Evolutionary conservation across 2,888 invertebrate genomes (phyloP), one percentile per base, ranked within the genome.

Genomic region (Malthinus seriepunctatus): DNA sequence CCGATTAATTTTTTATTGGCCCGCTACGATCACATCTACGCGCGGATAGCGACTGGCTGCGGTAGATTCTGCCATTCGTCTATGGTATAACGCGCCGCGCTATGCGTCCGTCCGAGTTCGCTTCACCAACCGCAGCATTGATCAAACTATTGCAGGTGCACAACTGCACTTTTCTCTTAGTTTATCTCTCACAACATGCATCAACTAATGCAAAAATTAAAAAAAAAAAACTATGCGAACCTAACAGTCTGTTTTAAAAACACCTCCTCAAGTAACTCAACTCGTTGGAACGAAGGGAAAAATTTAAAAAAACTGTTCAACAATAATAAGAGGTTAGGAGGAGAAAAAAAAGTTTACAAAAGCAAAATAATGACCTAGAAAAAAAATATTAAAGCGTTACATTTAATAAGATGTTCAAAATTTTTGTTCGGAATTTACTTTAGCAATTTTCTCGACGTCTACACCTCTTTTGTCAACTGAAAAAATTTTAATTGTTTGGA

Each of bases 21-120:
- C 51, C 63, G 62, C 62, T 63, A 63, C 65, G 63, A 56, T 63
- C 63, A 63, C 56, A 65, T 48, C 69, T 67, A 68, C 68, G 72
- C 72, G 75, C 77, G 79, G 78, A 79, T 76, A 79, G 77, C 77
- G 79, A 80, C 78, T 79, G 80, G 77, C 76, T 77, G 78, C 75
- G 76, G 76, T 76, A 45, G 51, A 74, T 73, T 73, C 75, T 76
- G 76, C 76, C 76, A 76, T 71, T 72, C 71, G 68, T 67, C 66
- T 62, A 64, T 62, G 60, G 62, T 65, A 62, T 65, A 67, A 68
- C 67, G 67, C 67, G 66, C 57, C 64, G 64, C 66, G 63, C 67
- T 63, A 64, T 68, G 60, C 67, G 66, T 67, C 66, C 66, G 65
- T 49, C 61, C 64, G 23, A 23, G 23, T 23, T 23, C 23, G 5